Conservation (phyloP, 1,140 invertebrate species). For the Caerostris extrusa region DNA sequence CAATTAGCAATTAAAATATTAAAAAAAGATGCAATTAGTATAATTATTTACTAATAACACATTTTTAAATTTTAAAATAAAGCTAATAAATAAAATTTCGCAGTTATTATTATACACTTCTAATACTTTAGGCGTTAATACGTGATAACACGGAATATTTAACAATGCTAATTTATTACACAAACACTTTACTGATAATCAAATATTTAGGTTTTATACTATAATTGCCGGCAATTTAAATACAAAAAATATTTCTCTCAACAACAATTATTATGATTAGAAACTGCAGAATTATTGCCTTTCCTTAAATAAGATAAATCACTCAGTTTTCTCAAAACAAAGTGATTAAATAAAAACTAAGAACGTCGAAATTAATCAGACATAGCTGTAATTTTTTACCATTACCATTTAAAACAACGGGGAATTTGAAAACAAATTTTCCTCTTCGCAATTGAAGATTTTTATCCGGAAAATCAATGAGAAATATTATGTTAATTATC, state of each 20-base stretch:
- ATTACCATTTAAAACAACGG: too few species aligned
- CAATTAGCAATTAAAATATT: background rate
- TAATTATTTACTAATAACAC: background rate
- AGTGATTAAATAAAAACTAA: background rate
- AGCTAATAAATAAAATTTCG: background rate
- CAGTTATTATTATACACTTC: background rate
- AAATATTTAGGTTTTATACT: background rate
- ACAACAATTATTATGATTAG: background rate
- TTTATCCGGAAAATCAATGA: background rate
- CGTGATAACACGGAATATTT: background rate
- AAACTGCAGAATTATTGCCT: background rate
- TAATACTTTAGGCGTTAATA: background rate
- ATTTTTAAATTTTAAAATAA: background rate
- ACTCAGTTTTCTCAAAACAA: background rate
- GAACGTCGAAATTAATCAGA: background rate
- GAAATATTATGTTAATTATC: background rate
- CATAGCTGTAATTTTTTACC: background rate
- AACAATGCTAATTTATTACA: background rate
- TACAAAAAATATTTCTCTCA: background rate
- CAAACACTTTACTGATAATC: background rate
- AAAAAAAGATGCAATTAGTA: background rate
- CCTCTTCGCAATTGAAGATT: slow-evolving; percentile 15
- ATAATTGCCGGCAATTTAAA: background rate
- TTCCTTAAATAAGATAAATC: slow-evolving; percentile 2
- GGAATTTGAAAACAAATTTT: background rate